These are phyloP conservation scores for Tetranychus truncatus DNA, from an alignment of 2,888 invertebrate genomes.

Conservation along the genomic window DNA sequence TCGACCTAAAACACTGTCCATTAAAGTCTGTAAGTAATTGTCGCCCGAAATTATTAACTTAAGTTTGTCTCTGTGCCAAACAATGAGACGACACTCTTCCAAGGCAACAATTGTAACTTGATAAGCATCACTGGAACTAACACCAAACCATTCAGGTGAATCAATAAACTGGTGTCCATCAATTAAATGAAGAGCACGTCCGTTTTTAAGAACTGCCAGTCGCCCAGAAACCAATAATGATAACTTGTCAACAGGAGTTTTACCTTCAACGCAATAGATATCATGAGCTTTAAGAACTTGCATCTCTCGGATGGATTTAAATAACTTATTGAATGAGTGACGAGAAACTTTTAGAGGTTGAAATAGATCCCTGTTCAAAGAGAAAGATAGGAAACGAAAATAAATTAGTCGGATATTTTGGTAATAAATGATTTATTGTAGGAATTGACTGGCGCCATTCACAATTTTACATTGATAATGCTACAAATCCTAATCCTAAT, in stretches of 20 bases:
- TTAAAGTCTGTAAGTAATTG: slow-evolving; percentile 61
- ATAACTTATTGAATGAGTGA: slow-evolving; percentile 58
- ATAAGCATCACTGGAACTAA: slow-evolving; percentile 64
- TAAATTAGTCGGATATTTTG: not conserved
- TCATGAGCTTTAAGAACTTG: slow-evolving; percentile 62
- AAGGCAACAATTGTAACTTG: slow-evolving; percentile 72
- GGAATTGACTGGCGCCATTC: no score
- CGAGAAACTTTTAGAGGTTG: slow-evolving; percentile 60
- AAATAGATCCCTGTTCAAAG: slow-evolving; percentile 44
- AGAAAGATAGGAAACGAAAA: not conserved
- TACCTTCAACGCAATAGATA: slow-evolving; percentile 68
- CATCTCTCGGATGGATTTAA: slow-evolving; percentile 61
- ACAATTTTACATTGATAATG: no score
- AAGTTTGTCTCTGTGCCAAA: slow-evolving; percentile 69
- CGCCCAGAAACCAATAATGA: slow-evolving; percentile 60
- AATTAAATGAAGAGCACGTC: slow-evolving; percentile 62
- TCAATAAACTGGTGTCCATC: slow-evolving; percentile 71
- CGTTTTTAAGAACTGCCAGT: slow-evolving; percentile 36
- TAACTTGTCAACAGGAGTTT: slow-evolving; percentile 65
- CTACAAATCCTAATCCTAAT: no score
- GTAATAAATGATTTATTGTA: no score
- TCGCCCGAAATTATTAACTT: slow-evolving; percentile 58
- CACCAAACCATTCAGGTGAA: slow-evolving; percentile 74
- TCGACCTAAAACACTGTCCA: slow-evolving; percentile 63
- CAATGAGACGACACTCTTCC: slow-evolving; percentile 60